These are phyloP conservation scores for Ferrisia virgata DNA, from an alignment of 2,888 invertebrate genomes.

Conservation along the genomic window DNA sequence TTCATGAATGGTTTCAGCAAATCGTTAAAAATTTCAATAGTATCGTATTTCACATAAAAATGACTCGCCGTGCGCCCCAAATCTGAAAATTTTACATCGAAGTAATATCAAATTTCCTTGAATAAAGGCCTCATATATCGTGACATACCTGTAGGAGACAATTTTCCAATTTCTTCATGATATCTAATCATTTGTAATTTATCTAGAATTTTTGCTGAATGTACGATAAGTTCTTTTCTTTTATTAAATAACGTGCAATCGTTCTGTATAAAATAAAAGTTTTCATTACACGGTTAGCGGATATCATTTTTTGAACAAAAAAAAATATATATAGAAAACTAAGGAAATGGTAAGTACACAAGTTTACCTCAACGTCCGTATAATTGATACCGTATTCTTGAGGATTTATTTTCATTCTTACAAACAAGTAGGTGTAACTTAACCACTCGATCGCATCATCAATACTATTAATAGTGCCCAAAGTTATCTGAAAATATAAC, in stretches of 20 bases:
- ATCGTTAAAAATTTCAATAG: constrained; percentile 89
- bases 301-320: not conserved
- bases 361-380: constrained; percentile 54
- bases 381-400: constrained; percentile 68
- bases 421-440: constrained; percentile 93
- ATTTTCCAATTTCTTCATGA: constrained; percentile 76
- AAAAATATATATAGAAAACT: too few species aligned
- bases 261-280: constrained; percentile 56
- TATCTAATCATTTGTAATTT: constrained; percentile 92
- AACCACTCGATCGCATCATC: constrained; percentile 97
- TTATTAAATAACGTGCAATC: constrained; percentile 77
- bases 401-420: constrained; percentile 90
- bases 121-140: not conserved
- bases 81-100: constrained; percentile 57
- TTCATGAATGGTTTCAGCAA: constrained; percentile 76
- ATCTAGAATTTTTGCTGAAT: constrained; percentile 81
- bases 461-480: constrained; percentile 94
- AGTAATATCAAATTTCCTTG: not conserved
- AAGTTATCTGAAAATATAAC: constrained; percentile 63
- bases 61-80: constrained; percentile 95
- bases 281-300: not conserved
- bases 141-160: constrained; percentile 56
- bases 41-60: constrained; percentile 95
- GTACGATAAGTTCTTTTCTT: constrained; percentile 72
- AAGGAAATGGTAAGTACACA: too few species aligned